Conservation (phyloP, 1,140 invertebrate genomes). For the Thalassaphorura encarpata region DNA sequence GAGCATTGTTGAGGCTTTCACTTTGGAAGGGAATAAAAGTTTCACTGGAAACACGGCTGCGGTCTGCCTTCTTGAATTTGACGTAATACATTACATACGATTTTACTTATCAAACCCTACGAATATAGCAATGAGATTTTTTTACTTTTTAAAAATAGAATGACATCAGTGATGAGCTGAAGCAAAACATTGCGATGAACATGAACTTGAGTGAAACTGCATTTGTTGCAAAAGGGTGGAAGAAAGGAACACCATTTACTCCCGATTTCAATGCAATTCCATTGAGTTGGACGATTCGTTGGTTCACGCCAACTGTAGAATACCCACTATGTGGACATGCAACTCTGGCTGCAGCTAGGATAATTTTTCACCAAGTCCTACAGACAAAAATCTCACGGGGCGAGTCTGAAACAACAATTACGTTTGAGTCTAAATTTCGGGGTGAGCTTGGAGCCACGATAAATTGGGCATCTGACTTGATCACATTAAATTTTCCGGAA, state of each 20-base stretch:
- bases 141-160: slow-evolving; percentile 8
- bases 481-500: slow-evolving; percentile 11
- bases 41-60: slow-evolving; percentile 49
- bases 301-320: slow-evolving; percentile 51
- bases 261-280: neutral
- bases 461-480: neutral
- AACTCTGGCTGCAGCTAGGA: slow-evolving; percentile 46
- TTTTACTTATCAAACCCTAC: neutral
- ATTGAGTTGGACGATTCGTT: slow-evolving; percentile 35
- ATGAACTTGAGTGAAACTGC: slow-evolving; percentile 53
- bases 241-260: neutral
- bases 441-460: slow-evolving; percentile 5
- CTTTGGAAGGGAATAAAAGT: slow-evolving; percentile 32
- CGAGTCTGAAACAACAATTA: neutral
- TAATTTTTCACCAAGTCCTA: slow-evolving; percentile 35
- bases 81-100: slow-evolving; percentile 6
- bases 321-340: slow-evolving; percentile 51
- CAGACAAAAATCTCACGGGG: neutral
- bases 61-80: slow-evolving; percentile 40
- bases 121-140: neutral
- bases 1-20: slow-evolving; percentile 48
- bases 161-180: slow-evolving; percentile 36
- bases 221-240: slow-evolving; percentile 37
- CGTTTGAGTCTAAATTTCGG: slow-evolving; percentile 14
- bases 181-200: slow-evolving; percentile 45